These are phyloP conservation scores for Enoplosus armatus DNA, from an alignment of 2,797 vertebrate genomes.

Conservation along the genomic window DNA sequence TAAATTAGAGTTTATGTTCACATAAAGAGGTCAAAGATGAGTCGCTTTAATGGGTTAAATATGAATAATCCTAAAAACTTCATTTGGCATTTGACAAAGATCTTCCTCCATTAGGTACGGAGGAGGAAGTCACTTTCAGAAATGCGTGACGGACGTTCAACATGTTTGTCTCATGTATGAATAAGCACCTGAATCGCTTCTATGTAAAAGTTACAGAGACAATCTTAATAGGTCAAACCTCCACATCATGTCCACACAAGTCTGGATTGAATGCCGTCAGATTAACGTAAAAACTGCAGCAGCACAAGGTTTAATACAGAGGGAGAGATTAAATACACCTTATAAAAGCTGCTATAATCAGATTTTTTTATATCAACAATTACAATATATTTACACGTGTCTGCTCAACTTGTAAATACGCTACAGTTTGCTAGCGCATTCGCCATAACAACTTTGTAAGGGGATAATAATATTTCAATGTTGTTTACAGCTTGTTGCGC, in stretches of 20 bases:
- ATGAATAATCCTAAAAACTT: neutral
- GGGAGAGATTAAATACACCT: neutral
- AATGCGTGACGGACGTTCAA: neutral
- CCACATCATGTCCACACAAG: neutral
- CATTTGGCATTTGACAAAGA: neutral
- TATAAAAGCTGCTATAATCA: neutral
- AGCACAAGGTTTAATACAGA: neutral
- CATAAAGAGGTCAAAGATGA: constrained; percentile 8
- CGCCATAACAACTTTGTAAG: neutral
- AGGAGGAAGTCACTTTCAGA: too few species aligned
- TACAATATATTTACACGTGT: neutral
- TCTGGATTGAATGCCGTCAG: neutral
- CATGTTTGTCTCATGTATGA: neutral
- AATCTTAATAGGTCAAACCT: neutral
- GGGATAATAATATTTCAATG: neutral
- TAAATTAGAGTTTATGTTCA: constrained; percentile 16
- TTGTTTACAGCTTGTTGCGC: neutral
- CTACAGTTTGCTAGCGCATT: neutral
- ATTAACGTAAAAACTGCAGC: neutral
- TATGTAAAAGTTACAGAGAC: neutral
- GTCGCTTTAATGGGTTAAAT: neutral
- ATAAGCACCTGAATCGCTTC: neutral
- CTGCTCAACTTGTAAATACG: neutral
- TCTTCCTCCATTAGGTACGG: neutral
- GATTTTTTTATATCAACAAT: neutral